Conservation (phyloP, 2,113 vertebrate genomes). For the Serinus canaria region DNA sequence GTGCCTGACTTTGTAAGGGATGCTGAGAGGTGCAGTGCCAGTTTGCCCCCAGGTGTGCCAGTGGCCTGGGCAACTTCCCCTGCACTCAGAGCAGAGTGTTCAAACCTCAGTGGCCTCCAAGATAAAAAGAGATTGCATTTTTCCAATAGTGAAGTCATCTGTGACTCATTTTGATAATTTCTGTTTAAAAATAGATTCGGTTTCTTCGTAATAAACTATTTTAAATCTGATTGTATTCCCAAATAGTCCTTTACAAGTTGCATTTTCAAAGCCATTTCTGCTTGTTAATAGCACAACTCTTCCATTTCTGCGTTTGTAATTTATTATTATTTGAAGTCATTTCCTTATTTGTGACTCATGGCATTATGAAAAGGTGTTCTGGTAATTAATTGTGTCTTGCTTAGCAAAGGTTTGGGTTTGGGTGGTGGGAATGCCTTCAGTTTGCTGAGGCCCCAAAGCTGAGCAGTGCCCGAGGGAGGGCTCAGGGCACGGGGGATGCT, state of each 20-base stretch:
- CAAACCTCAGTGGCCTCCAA: neutral
- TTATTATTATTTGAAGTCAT: conserved; percentile 28
- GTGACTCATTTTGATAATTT: conserved; percentile 35
- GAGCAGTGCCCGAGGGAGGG: rapidly evolving
- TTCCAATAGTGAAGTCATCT: neutral
- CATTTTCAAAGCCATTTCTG: neutral
- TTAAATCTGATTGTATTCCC: conserved; percentile 13
- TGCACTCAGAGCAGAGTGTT: rapidly evolving
- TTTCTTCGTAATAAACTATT: neutral
- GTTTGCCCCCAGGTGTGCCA: neutral
- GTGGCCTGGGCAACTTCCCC: neutral
- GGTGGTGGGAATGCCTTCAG: rapidly evolving
- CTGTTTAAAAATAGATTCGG: conserved; percentile 32
- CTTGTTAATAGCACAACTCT: neutral
- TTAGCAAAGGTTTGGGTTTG: neutral
- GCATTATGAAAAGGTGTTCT: neutral
- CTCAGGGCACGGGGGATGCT: neutral
- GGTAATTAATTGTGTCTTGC: neutral
- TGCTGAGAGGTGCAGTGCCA: neutral
- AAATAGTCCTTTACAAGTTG: neutral
- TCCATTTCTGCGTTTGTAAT: neutral
- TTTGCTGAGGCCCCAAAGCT: neutral
- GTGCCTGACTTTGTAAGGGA: neutral
- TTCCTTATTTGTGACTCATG: conserved; percentile 37
- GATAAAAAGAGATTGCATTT: neutral